Conservation (phyloP, 30 jellyfish, hydroid and myxozoan genomes). For the Cassiopea xamachana region DNA sequence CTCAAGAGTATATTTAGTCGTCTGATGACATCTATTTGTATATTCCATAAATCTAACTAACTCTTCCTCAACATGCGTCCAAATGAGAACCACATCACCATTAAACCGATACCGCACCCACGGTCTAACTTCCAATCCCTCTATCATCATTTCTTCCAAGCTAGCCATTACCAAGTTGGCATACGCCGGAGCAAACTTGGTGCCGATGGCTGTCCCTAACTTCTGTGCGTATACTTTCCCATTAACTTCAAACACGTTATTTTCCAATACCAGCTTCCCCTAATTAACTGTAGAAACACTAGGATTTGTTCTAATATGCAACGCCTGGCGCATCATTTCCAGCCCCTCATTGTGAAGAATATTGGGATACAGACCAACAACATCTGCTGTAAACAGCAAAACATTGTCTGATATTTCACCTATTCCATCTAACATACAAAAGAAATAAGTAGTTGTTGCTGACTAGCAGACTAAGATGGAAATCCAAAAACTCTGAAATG, state of each 20-base stretch:
- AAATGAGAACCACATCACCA: not conserved
- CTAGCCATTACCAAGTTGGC: not conserved
- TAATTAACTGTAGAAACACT: not conserved
- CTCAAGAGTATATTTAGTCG: no score
- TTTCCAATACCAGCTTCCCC: not conserved
- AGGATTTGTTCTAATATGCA: not conserved
- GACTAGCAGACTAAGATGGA: conserved; percentile 21
- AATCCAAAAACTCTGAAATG: conserved; percentile 36
- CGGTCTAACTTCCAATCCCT: not conserved
- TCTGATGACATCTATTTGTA: not conserved
- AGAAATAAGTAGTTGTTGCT: not conserved
- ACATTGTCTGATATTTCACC: not conserved
- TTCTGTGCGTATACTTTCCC: not conserved
- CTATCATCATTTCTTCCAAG: not conserved
- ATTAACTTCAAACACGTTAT: conserved; percentile 1
- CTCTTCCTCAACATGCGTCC: not conserved
- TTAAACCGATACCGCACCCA: not conserved
- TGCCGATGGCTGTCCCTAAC: conserved; percentile 13
- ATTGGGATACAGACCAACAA: conserved; percentile 29
- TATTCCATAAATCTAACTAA: not conserved
- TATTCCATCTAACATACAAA: not conserved
- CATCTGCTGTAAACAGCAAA: conserved; percentile 34
- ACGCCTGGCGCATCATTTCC: not conserved
- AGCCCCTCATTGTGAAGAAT: conserved; percentile 37
- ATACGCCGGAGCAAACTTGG: conserved; percentile 1